Evolutionary conservation across 1,140 invertebrate species (phyloP), one percentile per base, ranked within the genome.

Genomic region (Cotesia chilonis): DNA sequence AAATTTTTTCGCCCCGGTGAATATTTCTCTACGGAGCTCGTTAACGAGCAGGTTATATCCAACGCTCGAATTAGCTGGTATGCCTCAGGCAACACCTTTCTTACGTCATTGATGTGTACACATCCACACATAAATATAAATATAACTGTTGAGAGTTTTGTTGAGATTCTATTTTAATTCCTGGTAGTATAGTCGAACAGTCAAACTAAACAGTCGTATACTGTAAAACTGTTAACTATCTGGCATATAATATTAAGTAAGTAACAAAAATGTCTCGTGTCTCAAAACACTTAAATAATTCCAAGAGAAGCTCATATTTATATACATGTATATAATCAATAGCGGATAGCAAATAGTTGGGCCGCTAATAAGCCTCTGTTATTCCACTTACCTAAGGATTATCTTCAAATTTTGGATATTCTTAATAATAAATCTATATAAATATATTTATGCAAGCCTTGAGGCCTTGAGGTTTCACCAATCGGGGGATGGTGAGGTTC

Each of bases 291-390:
- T 20, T 17, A 6, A 35, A 28, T 28, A 28, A 28, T 28, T 28
- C 28, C 28, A 28, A 28, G 28, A 28, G 28, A 28, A 28, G 28
- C 28, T 28, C 28, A 28, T 28, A 28, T 28, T 28, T 28, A 28
- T 28, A 28, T 28, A 28, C 28, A 28, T 3, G 28, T 28, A 28
- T 28, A 28, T 28, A 28, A 28, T 28, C 28, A 28, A 28, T 28
- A 28, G 28, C 28, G 1, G 28, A 28, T 28, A 28, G 28, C 28
- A 28, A 28, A 28, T 28, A 28, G 28, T 28, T 2, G 10, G 41
- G 6, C 66, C 74, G 73, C 77, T 83, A 82, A 82, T 83, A 79
- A 81, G 60, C 77, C 71, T 74, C 70, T 65, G 75, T 51, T 70
- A 73, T 74, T 41, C 73, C 57, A 57, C 28, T 28, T 28, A 61